Base-by-base conservation (phyloP, 2,888 invertebrate species). In the Leucophenga maculata region DNA sequence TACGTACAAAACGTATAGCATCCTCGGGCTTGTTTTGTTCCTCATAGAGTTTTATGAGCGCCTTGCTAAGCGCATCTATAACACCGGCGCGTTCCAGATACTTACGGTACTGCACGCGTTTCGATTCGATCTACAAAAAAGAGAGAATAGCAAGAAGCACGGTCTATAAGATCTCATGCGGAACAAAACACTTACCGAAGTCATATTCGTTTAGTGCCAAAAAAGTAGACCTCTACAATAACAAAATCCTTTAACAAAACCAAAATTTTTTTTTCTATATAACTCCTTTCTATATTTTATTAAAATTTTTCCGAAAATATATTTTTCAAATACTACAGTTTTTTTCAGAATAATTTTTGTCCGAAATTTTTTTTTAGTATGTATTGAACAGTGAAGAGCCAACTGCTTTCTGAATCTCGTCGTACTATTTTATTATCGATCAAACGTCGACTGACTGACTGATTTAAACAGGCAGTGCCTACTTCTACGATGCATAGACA, bases 41-140 rank as follows among this genome's bases (percentile, higher is more conserved):
- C 74, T 88, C 88, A 67, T 89, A 89, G 0, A 89, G 82, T 72
- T 87, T 88, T 20, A 88, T 88, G 4, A 89, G 72, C 0, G 89
- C 88, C 74, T 86, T 86, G 72, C 87, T 88, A 6, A 89, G 70
- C 0, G 88, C 87, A 74, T 88, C 88, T 50, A 89, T 88, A 14
- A 89, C 88, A 3, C 88, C 88, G 44, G 87, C 85, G n/a, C 86
- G 78, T 68, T 88, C 88, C 69, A 89, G 77, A 74, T 89, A 89
- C 74, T 88, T 88, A 13, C 88, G 86, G 72, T 88, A 89, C 72
- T 88, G 87, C 55, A 87, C 87, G n/a, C 88, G 86, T 76, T 88
- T 89, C 39, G 87, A 86, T 79, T 89, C 88, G 71, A 88, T 86
- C 88, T 88, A 54, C 1, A 11, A 50, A 26, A 22, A 16, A 11